Conservation (phyloP, 2,888 invertebrate genomes). For the Euzetes globulus region DNA sequence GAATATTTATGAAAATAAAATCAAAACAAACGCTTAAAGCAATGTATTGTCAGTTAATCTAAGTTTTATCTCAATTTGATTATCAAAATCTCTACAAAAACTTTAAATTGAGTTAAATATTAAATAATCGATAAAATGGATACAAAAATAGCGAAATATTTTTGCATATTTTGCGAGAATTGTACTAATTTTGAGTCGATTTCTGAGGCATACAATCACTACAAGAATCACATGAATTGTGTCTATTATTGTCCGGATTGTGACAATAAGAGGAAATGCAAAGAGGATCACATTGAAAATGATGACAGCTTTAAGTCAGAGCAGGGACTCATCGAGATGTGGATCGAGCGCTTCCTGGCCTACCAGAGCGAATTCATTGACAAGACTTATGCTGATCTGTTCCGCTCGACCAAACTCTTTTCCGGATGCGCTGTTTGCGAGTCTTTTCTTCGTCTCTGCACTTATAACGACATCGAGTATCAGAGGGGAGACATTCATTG, state of each 20-base stretch:
- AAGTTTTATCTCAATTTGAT: too few species aligned
- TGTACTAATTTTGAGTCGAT: constrained; percentile 1
- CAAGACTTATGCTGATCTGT: not conserved
- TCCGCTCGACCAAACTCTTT: not conserved
- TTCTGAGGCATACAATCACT: not conserved
- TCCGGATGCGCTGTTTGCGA: not conserved
- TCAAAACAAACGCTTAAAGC: too few species aligned
- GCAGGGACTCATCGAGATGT: not conserved
- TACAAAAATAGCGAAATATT: not conserved
- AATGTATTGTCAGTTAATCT: too few species aligned
- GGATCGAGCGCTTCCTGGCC: constrained; percentile 26
- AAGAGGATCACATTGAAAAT: not conserved
- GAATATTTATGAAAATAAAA: too few species aligned
- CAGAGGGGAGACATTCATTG: not conserved
- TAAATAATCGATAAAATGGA: not conserved
- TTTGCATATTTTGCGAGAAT: constrained; percentile 21
- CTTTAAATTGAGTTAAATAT: not conserved
- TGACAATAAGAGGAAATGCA: not conserved
- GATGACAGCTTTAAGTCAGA: not conserved
- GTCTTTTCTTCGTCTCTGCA: not conserved
- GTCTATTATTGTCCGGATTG: not conserved
- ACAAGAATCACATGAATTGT: not conserved
- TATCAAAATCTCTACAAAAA: too few species aligned
- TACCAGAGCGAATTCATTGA: constrained; percentile 13
- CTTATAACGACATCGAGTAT: not conserved